Conservation (phyloP, 2,797 vertebrate species). For the Falco novaeseelandiae region DNA sequence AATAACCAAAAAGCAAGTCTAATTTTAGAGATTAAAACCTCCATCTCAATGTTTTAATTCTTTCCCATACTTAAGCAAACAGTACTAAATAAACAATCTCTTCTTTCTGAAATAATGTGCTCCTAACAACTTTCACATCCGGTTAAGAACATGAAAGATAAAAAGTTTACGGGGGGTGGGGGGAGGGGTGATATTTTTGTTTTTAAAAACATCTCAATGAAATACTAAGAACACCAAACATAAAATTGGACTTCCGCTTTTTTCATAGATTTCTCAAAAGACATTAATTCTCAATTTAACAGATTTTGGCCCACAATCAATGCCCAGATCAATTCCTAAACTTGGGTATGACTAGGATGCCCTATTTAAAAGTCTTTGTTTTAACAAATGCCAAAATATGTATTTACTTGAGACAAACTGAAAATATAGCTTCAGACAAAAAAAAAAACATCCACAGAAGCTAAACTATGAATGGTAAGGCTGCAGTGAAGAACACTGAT, state of each 20-base stretch:
- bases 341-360: not conserved
- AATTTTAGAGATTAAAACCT: not conserved
- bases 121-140: not conserved
- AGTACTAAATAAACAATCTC: not conserved
- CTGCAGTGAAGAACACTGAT: not conserved
- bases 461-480: not conserved
- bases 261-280: not conserved
- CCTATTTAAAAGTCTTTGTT: not conserved
- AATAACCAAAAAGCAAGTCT: not conserved
- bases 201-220: not conserved
- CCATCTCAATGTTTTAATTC: not conserved
- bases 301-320: not conserved
- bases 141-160: not conserved
- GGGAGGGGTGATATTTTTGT: fast-evolving
- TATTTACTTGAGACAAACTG: not conserved
- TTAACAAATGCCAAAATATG: not conserved
- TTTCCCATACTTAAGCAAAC: not conserved
- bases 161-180: not conserved
- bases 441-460: not conserved
- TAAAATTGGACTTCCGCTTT: not conserved
- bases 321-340: not conserved
- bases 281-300: not conserved
- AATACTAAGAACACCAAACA: not conserved
- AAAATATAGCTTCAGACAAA: not conserved
- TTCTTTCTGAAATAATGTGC: not conserved